phyloP scores from a whole-genome alignment of 2,113 vertebrate species.

The Eulemur macaco region DNA sequence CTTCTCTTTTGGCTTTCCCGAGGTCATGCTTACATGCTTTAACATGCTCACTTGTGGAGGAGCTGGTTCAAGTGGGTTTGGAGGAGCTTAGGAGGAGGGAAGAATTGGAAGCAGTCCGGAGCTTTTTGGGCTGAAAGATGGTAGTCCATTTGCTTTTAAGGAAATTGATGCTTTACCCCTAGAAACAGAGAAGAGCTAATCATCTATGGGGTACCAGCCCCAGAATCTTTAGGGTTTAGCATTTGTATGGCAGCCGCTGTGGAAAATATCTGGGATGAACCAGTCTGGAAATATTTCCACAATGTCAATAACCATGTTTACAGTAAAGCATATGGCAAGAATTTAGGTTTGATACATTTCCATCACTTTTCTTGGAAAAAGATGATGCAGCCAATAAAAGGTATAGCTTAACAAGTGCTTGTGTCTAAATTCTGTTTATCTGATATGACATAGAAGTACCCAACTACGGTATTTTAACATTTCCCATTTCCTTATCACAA shows the following conservation, averaged over 20 bases:
- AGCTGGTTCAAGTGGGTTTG: background rate
- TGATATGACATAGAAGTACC: accelerated
- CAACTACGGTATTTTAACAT: background rate
- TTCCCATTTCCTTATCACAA: background rate
- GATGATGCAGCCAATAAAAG: constrained; percentile 17
- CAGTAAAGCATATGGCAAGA: constrained; percentile 1
- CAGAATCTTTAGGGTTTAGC: background rate
- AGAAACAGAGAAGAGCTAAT: background rate
- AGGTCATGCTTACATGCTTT: background rate
- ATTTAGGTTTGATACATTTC: constrained; percentile 56
- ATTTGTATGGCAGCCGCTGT: background rate
- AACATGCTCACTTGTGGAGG: background rate
- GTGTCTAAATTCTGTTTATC: constrained; percentile 5
- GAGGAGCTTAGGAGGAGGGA: background rate
- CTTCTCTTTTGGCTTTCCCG: background rate
- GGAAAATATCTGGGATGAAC: constrained; percentile 44
- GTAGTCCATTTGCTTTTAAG: background rate
- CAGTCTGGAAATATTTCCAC: constrained; percentile 1
- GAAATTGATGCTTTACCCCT: background rate
- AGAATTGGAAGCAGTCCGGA: background rate
- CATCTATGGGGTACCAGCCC: background rate
- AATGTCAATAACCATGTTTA: constrained; percentile 17
- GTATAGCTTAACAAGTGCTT: background rate
- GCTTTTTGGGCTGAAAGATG: background rate
- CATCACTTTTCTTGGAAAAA: background rate